A percentile compares a stretch with the other conserved stretches of the same genome.
These are phyloP conservation scores for Embidobia sp. DNA, from an alignment of 2,888 invertebrate species.

Conservation along the genomic window DNA sequence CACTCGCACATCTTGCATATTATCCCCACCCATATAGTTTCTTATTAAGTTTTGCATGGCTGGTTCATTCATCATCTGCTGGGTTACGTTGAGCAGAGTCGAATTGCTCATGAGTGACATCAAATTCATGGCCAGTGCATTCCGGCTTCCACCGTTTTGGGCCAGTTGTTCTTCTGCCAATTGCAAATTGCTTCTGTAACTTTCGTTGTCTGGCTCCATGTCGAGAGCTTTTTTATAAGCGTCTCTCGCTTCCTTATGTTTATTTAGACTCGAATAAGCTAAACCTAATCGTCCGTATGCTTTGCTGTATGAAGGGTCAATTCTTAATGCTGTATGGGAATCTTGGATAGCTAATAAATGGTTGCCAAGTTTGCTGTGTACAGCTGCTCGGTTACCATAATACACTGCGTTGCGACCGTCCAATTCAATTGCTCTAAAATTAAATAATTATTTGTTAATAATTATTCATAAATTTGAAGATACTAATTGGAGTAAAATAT, in stretches of 20 bases:
- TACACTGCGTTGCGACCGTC: conserved; percentile 96
- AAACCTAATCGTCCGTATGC: conserved; percentile 95
- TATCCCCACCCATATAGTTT: conserved; percentile 83
- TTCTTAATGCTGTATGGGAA: conserved; percentile 92
- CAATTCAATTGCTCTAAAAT: conserved; percentile 90
- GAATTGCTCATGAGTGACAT: conserved; percentile 90
- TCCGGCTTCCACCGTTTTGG: conserved; percentile 70
- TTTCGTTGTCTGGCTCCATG: conserved; percentile 95
- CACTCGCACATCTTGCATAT: conserved; percentile 76
- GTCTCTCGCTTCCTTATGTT: conserved; percentile 91
- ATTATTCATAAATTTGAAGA: too few species aligned
- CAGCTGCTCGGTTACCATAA: conserved; percentile 98
- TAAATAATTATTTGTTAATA: too few species aligned
- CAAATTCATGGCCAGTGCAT: conserved; percentile 82
- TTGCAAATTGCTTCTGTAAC: conserved; percentile 92
- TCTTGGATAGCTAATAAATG: conserved; percentile 93
- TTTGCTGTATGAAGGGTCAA: conserved; percentile 96
- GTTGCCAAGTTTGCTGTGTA: conserved; percentile 93
- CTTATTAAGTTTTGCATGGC: conserved; percentile 90
- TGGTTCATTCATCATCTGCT: conserved; percentile 92
- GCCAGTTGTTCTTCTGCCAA: conserved; percentile 88
- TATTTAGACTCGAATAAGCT: conserved; percentile 91
- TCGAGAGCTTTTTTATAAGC: conserved; percentile 94
- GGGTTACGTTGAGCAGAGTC: conserved; percentile 91
- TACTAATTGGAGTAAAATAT: too few species aligned